Conservation (phyloP, 2,797 vertebrate species). For the Acestrorhynchus altus region DNA sequence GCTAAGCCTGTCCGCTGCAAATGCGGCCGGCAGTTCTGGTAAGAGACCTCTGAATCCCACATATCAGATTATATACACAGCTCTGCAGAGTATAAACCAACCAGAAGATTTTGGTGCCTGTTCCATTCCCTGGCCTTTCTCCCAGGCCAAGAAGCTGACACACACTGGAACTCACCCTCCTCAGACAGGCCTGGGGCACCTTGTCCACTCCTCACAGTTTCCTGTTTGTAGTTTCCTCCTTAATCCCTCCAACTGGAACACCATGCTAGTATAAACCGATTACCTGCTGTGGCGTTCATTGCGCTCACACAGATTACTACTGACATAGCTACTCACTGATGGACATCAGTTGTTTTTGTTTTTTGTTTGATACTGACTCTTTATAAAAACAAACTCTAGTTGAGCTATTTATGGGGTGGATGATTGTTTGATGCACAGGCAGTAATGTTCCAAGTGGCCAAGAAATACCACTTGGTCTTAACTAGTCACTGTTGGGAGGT, state of each 20-base stretch:
- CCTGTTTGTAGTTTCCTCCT: slow-evolving; percentile 26
- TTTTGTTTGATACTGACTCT: neutral
- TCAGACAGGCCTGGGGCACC: slow-evolving; percentile 5
- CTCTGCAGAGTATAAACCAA: neutral
- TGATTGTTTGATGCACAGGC: no score
- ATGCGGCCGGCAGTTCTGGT: slow-evolving; percentile 99
- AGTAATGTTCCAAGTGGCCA: no score
- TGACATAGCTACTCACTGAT: slow-evolving; percentile 20
- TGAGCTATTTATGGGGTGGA: no score
- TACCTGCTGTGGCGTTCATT: slow-evolving; percentile 32
- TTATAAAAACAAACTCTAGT: neutral
- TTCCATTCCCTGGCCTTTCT: neutral
- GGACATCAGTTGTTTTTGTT: neutral
- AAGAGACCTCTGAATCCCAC: slow-evolving; percentile 62
- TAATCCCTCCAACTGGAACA: slow-evolving; percentile 48
- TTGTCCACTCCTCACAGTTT: slow-evolving; percentile 21
- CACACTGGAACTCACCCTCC: slow-evolving; percentile 21
- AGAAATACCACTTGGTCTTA: no score
- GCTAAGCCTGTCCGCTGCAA: slow-evolving; percentile 99
- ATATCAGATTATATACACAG: slow-evolving; percentile 23
- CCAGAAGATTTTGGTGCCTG: slow-evolving; percentile 14
- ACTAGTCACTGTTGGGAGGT: no score
- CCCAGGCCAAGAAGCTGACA: slow-evolving; percentile 29
- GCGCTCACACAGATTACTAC: slow-evolving; percentile 17
- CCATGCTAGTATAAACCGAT: slow-evolving; percentile 39